Evolutionary conservation across 2,113 vertebrate species (phyloP), one percentile per base, ranked within the genome.

Genomic region (Ameiurus melas): DNA sequence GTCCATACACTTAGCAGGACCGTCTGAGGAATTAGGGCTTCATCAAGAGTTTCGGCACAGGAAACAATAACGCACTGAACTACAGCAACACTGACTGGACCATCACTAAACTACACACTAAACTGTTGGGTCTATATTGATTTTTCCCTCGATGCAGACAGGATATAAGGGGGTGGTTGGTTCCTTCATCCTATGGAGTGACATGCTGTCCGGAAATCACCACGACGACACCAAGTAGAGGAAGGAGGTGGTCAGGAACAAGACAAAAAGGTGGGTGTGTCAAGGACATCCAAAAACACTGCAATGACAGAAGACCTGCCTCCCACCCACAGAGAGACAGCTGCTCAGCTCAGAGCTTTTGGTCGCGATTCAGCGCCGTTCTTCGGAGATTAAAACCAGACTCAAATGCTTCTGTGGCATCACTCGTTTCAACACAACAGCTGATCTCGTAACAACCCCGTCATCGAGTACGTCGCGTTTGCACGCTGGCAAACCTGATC

Each of bases 321-420:
- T 90, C 78, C 78, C 84, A 78, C 89, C 86, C 36, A 79, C 60
- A 86, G 87, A 70, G 60, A 71, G 47, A 85, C 86, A 86, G 86
- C 86, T 89, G 88, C 81, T 78, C 81, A 51, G 43, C 27, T 66
- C 30, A 2, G 36, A 81, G 51, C 36, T 66, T 77, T 55, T 33
- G 47, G 78, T 89, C 53, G 47, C 47, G 47, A 53, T 79, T 53
- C 77, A 53, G 47, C 47, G 53, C 25, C 13, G 53, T 78, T 47
- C 43, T 78, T 78, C 12, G 5, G 12, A 51, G 22, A 78, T n/a
- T 77, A 27, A 77, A 22, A 19, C 68, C 6, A 36, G 68, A 70
- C 30, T 33, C 16, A 10, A 81, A 14, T 84, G 77, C 36, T 73
- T 86, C 77, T 78, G 36, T 86, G 66, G 58, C 83, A 39, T 88